A percentile compares a stretch with the other conserved stretches of the same genome.
Evolutionary conservation across 2,797 vertebrate genomes (phyloP).

Genomic region (Pyrocephalus nanus): DNA sequence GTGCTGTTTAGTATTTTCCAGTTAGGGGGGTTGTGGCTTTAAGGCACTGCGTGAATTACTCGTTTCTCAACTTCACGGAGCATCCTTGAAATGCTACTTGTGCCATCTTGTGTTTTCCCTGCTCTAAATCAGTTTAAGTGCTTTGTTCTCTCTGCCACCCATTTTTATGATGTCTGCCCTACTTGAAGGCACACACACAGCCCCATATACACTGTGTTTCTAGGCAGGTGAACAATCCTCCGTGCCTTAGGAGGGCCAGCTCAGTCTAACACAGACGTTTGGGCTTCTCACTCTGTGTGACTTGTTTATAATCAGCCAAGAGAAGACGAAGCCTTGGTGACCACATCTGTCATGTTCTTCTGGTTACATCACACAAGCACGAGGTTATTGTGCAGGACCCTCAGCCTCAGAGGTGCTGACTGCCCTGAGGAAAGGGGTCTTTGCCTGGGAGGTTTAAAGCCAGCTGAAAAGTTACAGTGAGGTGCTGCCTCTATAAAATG

Average conservation of each 20-base stretch:
- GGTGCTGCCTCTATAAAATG: background rate
- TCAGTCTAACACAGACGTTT: background rate
- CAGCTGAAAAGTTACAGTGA: background rate
- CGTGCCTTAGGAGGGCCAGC: background rate
- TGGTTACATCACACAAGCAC: background rate
- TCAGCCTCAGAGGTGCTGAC: background rate
- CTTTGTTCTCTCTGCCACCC: constrained; percentile 44
- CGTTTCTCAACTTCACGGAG: constrained; percentile 25
- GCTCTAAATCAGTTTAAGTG: constrained; percentile 65
- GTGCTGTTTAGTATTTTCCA: background rate
- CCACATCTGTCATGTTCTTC: background rate
- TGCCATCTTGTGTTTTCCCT: constrained; percentile 68
- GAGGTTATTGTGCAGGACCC: background rate
- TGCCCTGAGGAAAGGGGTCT: background rate
- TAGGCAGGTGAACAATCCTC: background rate
- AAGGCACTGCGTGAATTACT: constrained; percentile 16
- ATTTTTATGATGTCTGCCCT: background rate
- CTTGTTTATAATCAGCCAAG: background rate
- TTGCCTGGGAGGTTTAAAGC: background rate
- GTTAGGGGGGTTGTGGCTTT: constrained; percentile 19
- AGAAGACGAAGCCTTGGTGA: background rate
- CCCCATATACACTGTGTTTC: background rate
- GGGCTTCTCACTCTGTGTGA: background rate
- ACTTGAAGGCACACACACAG: background rate
- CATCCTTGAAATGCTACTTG: constrained; percentile 67